Base-by-base conservation (phyloP, 2,888 invertebrate species). In the Cantharis nigra region DNA sequence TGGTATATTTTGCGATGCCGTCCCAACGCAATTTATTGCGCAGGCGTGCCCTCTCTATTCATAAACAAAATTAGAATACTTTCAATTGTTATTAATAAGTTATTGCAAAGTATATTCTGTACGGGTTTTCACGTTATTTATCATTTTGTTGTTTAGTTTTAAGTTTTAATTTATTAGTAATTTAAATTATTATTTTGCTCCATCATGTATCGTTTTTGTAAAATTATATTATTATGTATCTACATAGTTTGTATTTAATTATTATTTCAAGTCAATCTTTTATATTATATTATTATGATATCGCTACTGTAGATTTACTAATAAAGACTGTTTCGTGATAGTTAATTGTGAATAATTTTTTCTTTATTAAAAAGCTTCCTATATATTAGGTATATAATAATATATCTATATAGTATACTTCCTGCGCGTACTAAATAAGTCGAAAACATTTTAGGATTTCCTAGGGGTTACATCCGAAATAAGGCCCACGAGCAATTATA, bases 391-490 rank as follows among this genome's bases (percentile, higher is more conserved):
- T 26, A 26, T 26, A 26, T 26, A 26, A 26, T 26, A 26, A 1
- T 1, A 16, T 16, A 16, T 16, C 16, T 26, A 26, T 26, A 26
- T 26, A n/a, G n/a, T n/a, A 26, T 63, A 71, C 69, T 62, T 77
- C 62, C 70, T 18, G 23, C 74, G 74, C 23, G 20, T n/a, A 49
- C n/a, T 49, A 69, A 74, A 71, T 69, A 69, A 69, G 74, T 69
- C 74, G 30, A 77, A 33, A 77, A 71, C 70, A 71, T 67, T 73
- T 71, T 70, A 26, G 67, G 26, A 69, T 74, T 71, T 49, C 63
- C 71, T 77, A 71, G 69, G 74, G 74, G 77, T 69, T 71, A 71
- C 71, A 74, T 71, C 74, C 75, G 72, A 78, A 78, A 78, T 72
- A 78, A 75, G 63, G 63, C 70, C 64, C 72, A 72, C 71, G 70